Base-by-base conservation (phyloP, 2,888 invertebrate genomes). In the Entomobrya proxima region DNA sequence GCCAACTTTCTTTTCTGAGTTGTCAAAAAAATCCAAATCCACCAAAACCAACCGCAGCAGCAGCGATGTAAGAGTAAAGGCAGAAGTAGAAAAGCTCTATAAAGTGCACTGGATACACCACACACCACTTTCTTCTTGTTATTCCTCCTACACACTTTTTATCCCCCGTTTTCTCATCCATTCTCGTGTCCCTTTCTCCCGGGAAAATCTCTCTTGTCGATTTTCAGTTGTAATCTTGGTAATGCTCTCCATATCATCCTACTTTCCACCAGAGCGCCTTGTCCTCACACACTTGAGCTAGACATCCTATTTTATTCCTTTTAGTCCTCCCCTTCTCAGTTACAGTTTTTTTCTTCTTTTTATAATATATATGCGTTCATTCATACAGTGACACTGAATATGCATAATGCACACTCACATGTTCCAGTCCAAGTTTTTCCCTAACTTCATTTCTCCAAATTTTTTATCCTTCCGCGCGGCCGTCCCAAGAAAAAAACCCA, bases 221-320 rank as follows among this genome's bases (percentile, higher is more conserved):
- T 82, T 82, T 82, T 67, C 58, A 58, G 75, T 75, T 30, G 74
- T 81, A 81, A 81, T 81, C 80, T 37, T 81, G 35, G 55, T 58
- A 81, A 72, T 58, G 58, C 72, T 81, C 58, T 75, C 74, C 27
- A 27, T 80, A 47, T 69, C 47, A 55, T 50, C 55, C 75, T n/a
- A n/a, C n/a, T 72, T 40, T 32, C 37, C 32, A 30, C 55, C 77
- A n/a, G n/a, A n/a, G n/a, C n/a, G n/a, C n/a, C n/a, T 15, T 44
- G 30, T 15, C 27, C 27, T 35, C 35, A 32, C 35, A 35, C 47
- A 50, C 5, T 30, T 18, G 27, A 13, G 13, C 21, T 44, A 24
- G 18, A 55, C 18, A 18, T 37, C 27, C 35, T 35, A 18, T 15
- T 27, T 13, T n/a, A n/a, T n/a, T 6, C 30, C 21, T n/a, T 50